Evolutionary conservation across 1,140 invertebrate genomes (phyloP), one percentile per base, ranked within the genome.

Genomic region (Pseudomyrmex flavicornis): DNA sequence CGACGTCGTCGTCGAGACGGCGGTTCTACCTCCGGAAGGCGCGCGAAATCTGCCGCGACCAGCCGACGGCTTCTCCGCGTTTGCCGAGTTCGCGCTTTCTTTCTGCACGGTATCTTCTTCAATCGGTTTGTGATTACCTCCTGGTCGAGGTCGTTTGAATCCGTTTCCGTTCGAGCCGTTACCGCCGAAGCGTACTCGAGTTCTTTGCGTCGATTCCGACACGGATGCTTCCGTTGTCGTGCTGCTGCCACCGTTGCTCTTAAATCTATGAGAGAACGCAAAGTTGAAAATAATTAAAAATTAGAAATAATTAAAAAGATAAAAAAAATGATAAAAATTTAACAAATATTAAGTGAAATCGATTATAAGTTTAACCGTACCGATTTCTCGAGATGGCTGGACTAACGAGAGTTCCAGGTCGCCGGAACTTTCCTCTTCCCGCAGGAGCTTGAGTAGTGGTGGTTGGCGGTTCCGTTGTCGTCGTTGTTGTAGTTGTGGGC

Each of bases 401-500:
- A 4, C 93, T 92, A 2, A 88, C 83, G 35, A 91, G 35, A 35
- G 35, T 74, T 22, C 83, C 91, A 9, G 93, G 93, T 82, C 93
- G 88, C 50, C 92, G 87, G 86, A 94, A 94, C 86, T 93, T 95
- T 70, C 93, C 92, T 88, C 91, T 93, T 35, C 92, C 95, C 86
- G 85, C 93, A 83, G 83, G 90, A 76, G 80, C 92, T 91, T 90
- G 87, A 58, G 77, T 87, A 12, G 86, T 88, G 1, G 89, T 80
- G 0, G 85, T 90, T 13, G 91, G 87, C 0, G 91, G 89, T 12
- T 90, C 87, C 0, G 94, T 95, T 0, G 95, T 94, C 4, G 93
- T 93, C 20, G 94, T 94, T 2, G 93, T 91, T 1, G 91, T 93
- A 1, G 96, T 95, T 0, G 96, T 94, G 1, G 95, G 87, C n/a